Conservation (phyloP, 2,797 vertebrate species). For the Anniella stebbinsi region DNA sequence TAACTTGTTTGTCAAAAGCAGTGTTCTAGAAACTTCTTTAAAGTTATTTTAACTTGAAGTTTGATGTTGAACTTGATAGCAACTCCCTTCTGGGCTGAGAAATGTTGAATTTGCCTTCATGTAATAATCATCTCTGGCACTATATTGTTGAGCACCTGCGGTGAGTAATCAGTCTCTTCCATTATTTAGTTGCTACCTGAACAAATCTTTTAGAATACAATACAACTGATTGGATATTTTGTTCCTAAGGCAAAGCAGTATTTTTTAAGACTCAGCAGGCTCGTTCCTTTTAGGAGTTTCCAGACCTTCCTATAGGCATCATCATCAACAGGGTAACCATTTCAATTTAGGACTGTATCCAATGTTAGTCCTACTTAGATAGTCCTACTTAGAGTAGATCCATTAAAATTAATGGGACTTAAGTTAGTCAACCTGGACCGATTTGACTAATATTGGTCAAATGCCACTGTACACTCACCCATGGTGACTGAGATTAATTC, state of each 20-base stretch:
- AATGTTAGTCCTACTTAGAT: no score
- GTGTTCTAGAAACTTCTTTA: neutral
- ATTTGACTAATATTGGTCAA: neutral
- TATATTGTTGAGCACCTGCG: constrained; percentile 31
- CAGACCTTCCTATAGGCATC: neutral
- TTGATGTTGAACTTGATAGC: constrained; percentile 16
- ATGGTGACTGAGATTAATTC: neutral
- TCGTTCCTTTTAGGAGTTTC: neutral
- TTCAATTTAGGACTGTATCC: neutral
- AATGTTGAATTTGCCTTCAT: constrained; percentile 30
- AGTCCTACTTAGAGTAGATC: no score
- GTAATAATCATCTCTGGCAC: constrained; percentile 28
- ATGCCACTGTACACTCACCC: neutral
- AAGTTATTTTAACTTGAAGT: neutral
- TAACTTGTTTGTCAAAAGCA: neutral
- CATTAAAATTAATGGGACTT: neutral
- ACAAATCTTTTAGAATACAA: constrained; percentile 48
- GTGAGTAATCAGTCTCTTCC: constrained; percentile 55
- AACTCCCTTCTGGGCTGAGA: neutral
- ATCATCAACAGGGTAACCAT: neutral
- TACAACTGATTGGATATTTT: constrained; percentile 43
- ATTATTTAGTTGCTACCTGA: constrained; percentile 35
- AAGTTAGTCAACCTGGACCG: neutral
- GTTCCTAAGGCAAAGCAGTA: constrained; percentile 21
- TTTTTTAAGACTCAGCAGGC: constrained; percentile 42